Evolutionary conservation across 2,797 vertebrate species (phyloP), one percentile per base, ranked within the genome.

Genomic region (Rhinatrema bivittatum): DNA sequence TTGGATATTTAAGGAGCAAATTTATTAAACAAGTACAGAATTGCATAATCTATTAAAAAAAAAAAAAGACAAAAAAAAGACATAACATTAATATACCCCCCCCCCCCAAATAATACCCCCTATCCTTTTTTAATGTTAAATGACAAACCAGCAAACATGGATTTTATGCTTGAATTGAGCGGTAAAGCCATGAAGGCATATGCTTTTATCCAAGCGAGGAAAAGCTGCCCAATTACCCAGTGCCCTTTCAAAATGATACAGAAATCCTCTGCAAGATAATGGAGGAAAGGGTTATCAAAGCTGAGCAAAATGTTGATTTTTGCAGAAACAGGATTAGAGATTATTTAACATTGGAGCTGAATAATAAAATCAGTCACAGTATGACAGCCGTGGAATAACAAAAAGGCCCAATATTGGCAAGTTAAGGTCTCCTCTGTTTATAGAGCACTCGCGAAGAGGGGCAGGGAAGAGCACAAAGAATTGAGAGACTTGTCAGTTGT

Each of bases 131-230:
- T 56, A 70, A 70, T 47, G 42, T 53, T 69, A 61, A 65, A 52
- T 61, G 72, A 67, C 69, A 70, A 42, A 52, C 28, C 63, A 38
- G 29, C 62, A 71, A 76, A 65, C 62, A 55, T 68, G 51, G 48
- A 61, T 70, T 76, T 77, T 63, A 72, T 70, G 72, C 65, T 55
- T 61, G 59, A 79, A 50, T 62, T 58, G 58, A 38, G 56, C 70
- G 47, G 61, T 65, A 69, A 67, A 68, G 56, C 57, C 49, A 70
- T 50, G 51, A 66, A 77, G 56, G 37, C 50, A 58, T 43, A 44
- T 42, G 60, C 47, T 62, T 50, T 64, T 71, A 68, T 54, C 63
- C 53, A 66, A 64, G 72, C 31, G 5, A 48, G 31, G 52, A 22
- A 52, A 22, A 57, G 59, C 56, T 57, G 61, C 60, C 53, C 62